phyloP scores from a whole-genome alignment of 1,140 invertebrate species.

The Vanessa atalanta region DNA sequence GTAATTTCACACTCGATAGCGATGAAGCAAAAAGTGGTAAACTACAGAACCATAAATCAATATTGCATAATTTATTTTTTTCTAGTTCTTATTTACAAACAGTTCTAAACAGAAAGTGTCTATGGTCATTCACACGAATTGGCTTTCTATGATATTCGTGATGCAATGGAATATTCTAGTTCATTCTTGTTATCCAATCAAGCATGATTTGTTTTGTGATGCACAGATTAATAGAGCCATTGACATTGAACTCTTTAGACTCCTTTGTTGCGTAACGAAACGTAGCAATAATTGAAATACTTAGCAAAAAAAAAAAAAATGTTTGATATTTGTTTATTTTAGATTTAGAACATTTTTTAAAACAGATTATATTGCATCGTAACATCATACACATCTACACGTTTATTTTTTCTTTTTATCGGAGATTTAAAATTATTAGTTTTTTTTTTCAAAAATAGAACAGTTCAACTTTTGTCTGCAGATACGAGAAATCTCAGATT shows the following conservation, averaged over 20 bases:
- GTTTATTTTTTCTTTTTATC: too few relatives aligned
- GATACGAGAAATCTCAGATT: too few relatives aligned
- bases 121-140: constrained; percentile 12
- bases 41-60: background rate
- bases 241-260: constrained; percentile 2
- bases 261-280: background rate
- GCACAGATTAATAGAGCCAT: constrained; percentile 2
- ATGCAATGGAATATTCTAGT: constrained; percentile 9
- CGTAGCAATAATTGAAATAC: background rate
- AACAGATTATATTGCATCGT: too few relatives aligned
- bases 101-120: constrained; percentile 5
- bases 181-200: constrained; percentile 2
- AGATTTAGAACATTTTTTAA: background rate
- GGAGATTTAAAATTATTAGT: too few relatives aligned
- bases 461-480: too few relatives aligned
- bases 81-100: constrained; percentile 11
- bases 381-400: too few relatives aligned
- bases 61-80: background rate
- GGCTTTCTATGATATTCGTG: constrained; percentile 24
- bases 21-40: too few relatives aligned
- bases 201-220: constrained; percentile 5
- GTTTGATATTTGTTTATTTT: background rate
- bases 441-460: too few relatives aligned
- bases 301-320: background rate
- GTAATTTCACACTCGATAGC: too few relatives aligned